phyloP scores from a whole-genome alignment of 1,140 invertebrate genomes.

The Asobara japonica region DNA sequence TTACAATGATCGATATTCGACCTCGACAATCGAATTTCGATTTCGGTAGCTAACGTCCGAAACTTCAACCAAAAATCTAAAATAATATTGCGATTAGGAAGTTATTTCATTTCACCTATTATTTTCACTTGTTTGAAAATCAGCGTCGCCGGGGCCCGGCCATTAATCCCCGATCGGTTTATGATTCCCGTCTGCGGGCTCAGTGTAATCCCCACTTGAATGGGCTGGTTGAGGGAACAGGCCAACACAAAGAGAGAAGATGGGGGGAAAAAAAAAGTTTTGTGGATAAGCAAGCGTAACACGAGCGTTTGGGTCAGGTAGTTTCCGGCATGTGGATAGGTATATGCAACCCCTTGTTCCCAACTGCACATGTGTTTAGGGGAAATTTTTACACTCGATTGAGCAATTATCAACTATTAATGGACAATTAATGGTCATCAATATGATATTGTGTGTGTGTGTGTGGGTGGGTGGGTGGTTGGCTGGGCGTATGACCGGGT shows the following conservation, averaged over 20 bases:
- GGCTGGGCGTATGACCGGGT: too few relatives aligned
- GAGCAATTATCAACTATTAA: too few relatives aligned
- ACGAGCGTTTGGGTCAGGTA: neutral
- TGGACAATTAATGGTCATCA: too few relatives aligned
- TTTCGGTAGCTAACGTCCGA: too few relatives aligned
- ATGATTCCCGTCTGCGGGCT: neutral
- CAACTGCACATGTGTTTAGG: neutral
- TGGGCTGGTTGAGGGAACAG: neutral
- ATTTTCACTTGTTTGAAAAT: neutral
- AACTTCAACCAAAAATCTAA: too few relatives aligned
- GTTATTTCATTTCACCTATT: neutral
- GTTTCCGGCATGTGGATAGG: neutral
- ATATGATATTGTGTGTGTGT: too few relatives aligned
- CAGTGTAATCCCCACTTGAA: neutral
- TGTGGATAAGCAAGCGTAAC: neutral
- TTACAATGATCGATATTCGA: too few relatives aligned
- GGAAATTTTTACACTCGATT: too few relatives aligned
- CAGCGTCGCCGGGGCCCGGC: neutral
- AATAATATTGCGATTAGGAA: neutral
- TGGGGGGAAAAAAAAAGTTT: neutral
- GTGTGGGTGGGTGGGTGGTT: too few relatives aligned
- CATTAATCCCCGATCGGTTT: slow-evolving; percentile 1
- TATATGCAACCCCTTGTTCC: neutral
- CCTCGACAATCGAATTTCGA: too few relatives aligned
- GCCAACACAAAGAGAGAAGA: neutral